Evolutionary conservation across 2,888 invertebrate species (phyloP).

Genomic region (Thysanoteuthis rhombus): DNA sequence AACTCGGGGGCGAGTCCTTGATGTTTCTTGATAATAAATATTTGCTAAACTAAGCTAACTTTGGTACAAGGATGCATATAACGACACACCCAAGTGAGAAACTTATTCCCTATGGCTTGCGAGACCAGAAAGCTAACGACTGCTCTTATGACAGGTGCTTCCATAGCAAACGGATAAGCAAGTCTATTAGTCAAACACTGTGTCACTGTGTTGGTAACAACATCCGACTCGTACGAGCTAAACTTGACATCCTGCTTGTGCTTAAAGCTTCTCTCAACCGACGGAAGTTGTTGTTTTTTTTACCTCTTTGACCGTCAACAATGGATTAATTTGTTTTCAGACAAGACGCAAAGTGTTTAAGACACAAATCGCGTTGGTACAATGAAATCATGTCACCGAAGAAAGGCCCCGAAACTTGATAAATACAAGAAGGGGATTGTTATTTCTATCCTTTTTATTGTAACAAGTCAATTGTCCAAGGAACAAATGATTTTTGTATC

Average conservation of each 20-base stretch:
- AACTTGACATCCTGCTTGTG: background rate
- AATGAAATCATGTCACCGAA: background rate
- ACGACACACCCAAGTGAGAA: no score
- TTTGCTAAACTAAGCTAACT: no score
- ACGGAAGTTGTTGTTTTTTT: conserved; percentile 12
- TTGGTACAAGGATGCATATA: no score
- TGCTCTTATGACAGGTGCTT: no score
- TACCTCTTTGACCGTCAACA: background rate
- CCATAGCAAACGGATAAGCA: no score
- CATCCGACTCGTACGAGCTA: background rate
- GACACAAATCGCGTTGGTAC: background rate
- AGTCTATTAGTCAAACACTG: background rate
- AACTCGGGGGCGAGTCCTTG: no score
- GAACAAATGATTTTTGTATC: background rate
- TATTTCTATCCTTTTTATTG: background rate
- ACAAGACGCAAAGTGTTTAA: background rate
- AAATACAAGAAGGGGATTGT: background rate
- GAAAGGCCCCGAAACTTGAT: background rate
- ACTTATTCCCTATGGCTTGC: no score
- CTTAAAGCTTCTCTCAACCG: background rate
- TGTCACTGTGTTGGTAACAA: background rate
- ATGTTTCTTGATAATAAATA: no score
- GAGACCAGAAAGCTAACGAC: no score
- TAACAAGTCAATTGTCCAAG: background rate
- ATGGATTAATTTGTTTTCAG: background rate